phyloP scores from a whole-genome alignment of 2,797 vertebrate genomes.

The Myotis pilosus region DNA sequence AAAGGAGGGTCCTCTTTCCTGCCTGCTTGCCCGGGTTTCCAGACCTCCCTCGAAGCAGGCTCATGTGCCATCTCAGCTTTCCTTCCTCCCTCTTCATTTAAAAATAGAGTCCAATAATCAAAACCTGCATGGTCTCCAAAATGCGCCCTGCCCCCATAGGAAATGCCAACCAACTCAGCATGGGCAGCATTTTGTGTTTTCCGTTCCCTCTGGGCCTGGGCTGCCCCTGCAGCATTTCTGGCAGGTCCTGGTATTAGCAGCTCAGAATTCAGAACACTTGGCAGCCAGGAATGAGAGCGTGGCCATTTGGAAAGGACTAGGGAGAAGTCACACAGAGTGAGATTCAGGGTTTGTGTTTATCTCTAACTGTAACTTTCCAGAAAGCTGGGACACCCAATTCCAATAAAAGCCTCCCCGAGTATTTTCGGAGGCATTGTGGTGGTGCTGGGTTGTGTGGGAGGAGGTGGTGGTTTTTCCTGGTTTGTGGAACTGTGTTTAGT shows the following conservation, averaged over 20 bases:
- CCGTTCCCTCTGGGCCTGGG: neutral
- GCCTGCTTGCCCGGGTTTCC: neutral
- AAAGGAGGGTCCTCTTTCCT: neutral
- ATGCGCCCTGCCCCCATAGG: neutral
- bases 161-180: neutral
- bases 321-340: constrained; percentile 17
- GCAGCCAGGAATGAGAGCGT: constrained; percentile 15
- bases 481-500: constrained; percentile 38
- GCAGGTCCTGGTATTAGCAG: constrained; percentile 26
- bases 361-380: constrained; percentile 71
- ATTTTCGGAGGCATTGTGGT: constrained; percentile 64
- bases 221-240: constrained; percentile 40
- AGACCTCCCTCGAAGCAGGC: neutral
- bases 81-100: neutral
- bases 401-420: constrained; percentile 54
- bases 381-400: constrained; percentile 61
- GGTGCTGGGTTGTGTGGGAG: constrained; percentile 41
- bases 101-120: neutral
- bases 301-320: constrained; percentile 62
- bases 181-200: neutral
- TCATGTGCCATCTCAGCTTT: neutral
- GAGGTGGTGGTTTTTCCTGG: constrained; percentile 48
- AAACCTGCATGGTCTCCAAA: neutral
- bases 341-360: constrained; percentile 61
- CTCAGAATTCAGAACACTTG: constrained; percentile 60